Evolutionary conservation across 2,113 vertebrate species (phyloP).

Genomic region (Calyptommatus sinebrachiatus): DNA sequence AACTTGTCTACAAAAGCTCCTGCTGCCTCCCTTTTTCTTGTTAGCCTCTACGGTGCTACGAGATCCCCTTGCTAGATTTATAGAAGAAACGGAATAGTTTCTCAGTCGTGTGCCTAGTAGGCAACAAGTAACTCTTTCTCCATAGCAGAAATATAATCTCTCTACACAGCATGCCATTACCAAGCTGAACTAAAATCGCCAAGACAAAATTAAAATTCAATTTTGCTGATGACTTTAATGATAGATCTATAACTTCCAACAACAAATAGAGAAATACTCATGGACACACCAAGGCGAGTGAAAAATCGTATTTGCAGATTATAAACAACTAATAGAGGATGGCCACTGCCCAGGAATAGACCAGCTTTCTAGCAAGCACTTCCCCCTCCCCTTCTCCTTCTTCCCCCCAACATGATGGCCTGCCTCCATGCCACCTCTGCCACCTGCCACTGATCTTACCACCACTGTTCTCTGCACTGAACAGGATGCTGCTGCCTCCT

Average conservation of each 20-base stretch:
- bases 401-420: too few relatives aligned
- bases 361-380: too few relatives aligned
- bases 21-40: too few relatives aligned
- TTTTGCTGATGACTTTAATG: not conserved
- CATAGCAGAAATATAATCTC: not conserved
- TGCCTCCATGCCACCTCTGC: too few relatives aligned
- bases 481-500: too few relatives aligned
- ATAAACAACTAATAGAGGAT: not conserved
- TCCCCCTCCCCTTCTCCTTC: too few relatives aligned
- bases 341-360: too few relatives aligned
- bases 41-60: too few relatives aligned
- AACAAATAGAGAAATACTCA: not conserved
- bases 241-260: not conserved
- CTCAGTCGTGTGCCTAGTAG: not conserved
- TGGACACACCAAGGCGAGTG: not conserved
- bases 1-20: too few relatives aligned
- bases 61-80: too few relatives aligned
- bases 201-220: not conserved
- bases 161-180: not conserved
- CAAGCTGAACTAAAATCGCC: not conserved
- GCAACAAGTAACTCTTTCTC: not conserved
- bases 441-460: too few relatives aligned
- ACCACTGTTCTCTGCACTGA: too few relatives aligned
- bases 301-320: not conserved
- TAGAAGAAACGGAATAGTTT: not conserved